phyloP scores from a whole-genome alignment of 2,888 invertebrate genomes.

The Xylota sylvarum region DNA sequence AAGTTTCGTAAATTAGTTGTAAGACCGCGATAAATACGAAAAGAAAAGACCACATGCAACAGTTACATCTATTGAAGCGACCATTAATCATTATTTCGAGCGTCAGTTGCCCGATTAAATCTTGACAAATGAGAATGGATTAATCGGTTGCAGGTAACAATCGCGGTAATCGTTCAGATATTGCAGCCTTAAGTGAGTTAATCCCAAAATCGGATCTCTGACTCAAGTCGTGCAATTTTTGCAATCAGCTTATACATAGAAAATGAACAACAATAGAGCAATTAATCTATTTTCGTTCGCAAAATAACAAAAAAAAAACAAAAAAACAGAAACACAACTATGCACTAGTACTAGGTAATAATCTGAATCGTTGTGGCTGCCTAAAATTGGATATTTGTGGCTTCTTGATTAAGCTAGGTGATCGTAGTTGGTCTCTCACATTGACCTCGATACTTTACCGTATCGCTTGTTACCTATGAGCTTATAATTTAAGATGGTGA shows the following conservation, averaged over 20 bases:
- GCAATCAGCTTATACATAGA: slow-evolving; percentile 35
- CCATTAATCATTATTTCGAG: slow-evolving; percentile 72
- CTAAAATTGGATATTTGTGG: slow-evolving; percentile 67
- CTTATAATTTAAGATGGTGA: slow-evolving; percentile 40
- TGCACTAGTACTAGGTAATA: slow-evolving; percentile 3
- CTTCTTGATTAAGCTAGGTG: slow-evolving; percentile 64
- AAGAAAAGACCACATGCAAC: slow-evolving; percentile 48
- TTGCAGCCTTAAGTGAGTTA: slow-evolving; percentile 41
- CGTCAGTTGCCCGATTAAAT: slow-evolving; percentile 66
- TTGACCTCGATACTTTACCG: slow-evolving; percentile 68
- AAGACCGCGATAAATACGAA: slow-evolving; percentile 8
- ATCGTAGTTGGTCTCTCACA: slow-evolving; percentile 58
- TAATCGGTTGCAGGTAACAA: slow-evolving; percentile 61
- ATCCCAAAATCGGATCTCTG: slow-evolving; percentile 55
- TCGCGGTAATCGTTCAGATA: slow-evolving; percentile 38
- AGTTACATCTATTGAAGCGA: slow-evolving; percentile 51
- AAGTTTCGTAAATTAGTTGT: slow-evolving; percentile 39
- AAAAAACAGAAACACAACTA: too few relatives aligned
- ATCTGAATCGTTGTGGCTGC: slow-evolving; percentile 19
- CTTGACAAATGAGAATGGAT: slow-evolving; percentile 74
- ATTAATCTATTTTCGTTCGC: slow-evolving; percentile 67
- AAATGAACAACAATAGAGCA: slow-evolving; percentile 66
- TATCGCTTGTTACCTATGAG: slow-evolving; percentile 40
- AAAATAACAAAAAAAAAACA: slow-evolving; percentile 7
- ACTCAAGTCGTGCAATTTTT: slow-evolving; percentile 49